Percentiles rank a stretch among this genome's conserved stretches.
These are phyloP conservation scores for Achlya flavicornis DNA, from an alignment of 2,888 invertebrate genomes.

Conservation along the genomic window DNA sequence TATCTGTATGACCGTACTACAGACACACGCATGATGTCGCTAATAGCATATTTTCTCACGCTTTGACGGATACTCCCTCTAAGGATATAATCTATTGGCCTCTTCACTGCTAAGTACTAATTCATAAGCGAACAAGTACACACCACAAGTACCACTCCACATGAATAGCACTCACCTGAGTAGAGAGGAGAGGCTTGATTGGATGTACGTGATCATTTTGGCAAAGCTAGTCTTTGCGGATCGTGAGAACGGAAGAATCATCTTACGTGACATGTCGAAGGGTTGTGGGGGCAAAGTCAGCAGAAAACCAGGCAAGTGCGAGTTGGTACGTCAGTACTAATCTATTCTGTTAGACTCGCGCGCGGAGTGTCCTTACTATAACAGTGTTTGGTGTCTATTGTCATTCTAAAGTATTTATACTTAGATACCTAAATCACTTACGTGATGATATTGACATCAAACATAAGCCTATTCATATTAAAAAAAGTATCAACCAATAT, in stretches of 20 bases:
- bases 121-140: slow-evolving; percentile 27
- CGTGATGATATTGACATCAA: no score
- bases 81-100: slow-evolving; percentile 44
- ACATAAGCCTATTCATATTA: no score
- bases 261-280: slow-evolving; percentile 38
- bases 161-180: slow-evolving; percentile 41
- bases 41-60: slow-evolving; percentile 55
- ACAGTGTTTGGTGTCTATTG: no score
- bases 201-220: slow-evolving; percentile 67
- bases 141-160: slow-evolving; percentile 24
- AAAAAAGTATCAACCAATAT: no score
- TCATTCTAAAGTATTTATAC: no score
- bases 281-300: slow-evolving; percentile 17
- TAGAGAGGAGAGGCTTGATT: slow-evolving; percentile 48
- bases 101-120: slow-evolving; percentile 39
- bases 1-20: no score
- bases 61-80: slow-evolving; percentile 55
- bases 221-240: slow-evolving; percentile 44
- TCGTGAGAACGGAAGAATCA: slow-evolving; percentile 71
- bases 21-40: slow-evolving; percentile 22
- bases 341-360: no score
- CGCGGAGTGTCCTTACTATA: no score
- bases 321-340: no score
- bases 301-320: no score
- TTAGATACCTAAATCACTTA: no score